Evolutionary conservation across 1,140 invertebrate species (phyloP).

Genomic region (Drosophila seguyi): DNA sequence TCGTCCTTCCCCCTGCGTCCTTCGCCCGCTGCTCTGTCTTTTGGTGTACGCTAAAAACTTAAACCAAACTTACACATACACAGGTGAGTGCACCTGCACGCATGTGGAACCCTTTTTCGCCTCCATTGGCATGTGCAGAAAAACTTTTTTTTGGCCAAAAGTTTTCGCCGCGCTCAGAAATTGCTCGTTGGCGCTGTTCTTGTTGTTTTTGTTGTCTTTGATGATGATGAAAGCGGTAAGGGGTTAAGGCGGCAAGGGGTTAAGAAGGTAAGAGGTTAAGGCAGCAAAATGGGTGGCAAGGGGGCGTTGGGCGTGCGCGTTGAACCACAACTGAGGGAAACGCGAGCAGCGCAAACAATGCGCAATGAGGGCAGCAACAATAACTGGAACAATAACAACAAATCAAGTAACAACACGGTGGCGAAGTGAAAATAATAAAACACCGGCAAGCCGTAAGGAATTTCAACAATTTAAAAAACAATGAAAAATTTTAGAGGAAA

Average conservation of each 20-base stretch:
- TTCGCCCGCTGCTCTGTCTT: slow-evolving; percentile 23
- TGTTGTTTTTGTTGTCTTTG: slow-evolving; percentile 48
- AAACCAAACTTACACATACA: slow-evolving; percentile 72
- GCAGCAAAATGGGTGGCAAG: neutral
- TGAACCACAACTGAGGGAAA: slow-evolving; percentile 72
- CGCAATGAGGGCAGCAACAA: slow-evolving; percentile 49
- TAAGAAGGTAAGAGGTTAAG: neutral
- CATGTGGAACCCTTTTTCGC: slow-evolving; percentile 77
- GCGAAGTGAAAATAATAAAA: slow-evolving; percentile 57
- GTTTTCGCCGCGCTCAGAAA: slow-evolving; percentile 60
- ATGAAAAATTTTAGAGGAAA: slow-evolving; percentile 2
- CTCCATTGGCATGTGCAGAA: slow-evolving; percentile 70
- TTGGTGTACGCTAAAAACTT: slow-evolving; percentile 77
- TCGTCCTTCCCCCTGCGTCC: neutral
- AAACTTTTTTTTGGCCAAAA: slow-evolving; percentile 62
- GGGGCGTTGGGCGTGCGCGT: slow-evolving; percentile 45
- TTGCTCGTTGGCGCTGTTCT: slow-evolving; percentile 29
- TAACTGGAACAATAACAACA: slow-evolving; percentile 48
- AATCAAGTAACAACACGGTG: slow-evolving; percentile 59
- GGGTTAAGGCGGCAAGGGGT: slow-evolving; percentile 12
- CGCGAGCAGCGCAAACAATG: slow-evolving; percentile 71
- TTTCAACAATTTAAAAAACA: slow-evolving; percentile 37
- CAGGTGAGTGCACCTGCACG: slow-evolving; percentile 71
- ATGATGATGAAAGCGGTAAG: slow-evolving; percentile 77
- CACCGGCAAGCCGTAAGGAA: slow-evolving; percentile 27